phyloP scores from a whole-genome alignment of 92 coral and sea anemone genomes.

The Desmophyllum pertusum region DNA sequence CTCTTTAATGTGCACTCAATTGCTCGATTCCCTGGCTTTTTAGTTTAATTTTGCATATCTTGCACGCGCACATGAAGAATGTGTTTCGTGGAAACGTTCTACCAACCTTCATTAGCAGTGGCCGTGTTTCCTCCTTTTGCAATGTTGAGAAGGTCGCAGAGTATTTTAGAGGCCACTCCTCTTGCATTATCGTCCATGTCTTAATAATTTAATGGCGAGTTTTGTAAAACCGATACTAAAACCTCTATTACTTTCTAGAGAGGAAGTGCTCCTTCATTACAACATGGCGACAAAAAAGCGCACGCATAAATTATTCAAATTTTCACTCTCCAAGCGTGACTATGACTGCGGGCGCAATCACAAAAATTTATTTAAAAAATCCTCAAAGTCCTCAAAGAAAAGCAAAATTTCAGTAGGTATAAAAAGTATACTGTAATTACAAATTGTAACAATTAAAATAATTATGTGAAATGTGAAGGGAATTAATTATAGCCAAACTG shows the following conservation, averaged over 20 bases:
- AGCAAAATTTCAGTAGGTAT: neutral
- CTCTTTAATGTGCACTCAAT: neutral
- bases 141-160: slow-evolving; percentile 84
- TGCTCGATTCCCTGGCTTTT: neutral
- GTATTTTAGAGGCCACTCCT: slow-evolving; percentile 86
- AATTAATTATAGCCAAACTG: neutral
- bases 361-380: neutral
- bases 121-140: slow-evolving; percentile 44
- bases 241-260: neutral
- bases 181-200: slow-evolving; percentile 65
- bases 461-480: too few relatives aligned
- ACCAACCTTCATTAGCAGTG: slow-evolving; percentile 3
- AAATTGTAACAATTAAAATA: too few relatives aligned
- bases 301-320: slow-evolving; percentile 46
- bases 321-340: neutral
- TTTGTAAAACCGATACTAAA: slow-evolving; percentile 8
- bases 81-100: neutral
- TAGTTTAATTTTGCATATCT: neutral
- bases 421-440: too few relatives aligned
- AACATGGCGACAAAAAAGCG: slow-evolving; percentile 30
- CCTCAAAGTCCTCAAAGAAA: too few relatives aligned
- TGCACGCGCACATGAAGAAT: neutral
- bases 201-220: neutral
- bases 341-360: slow-evolving; percentile 19
- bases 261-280: slow-evolving; percentile 35